Conservation (phyloP, 1,140 invertebrate genomes). For the Pseudomyrmex flavicornis region DNA sequence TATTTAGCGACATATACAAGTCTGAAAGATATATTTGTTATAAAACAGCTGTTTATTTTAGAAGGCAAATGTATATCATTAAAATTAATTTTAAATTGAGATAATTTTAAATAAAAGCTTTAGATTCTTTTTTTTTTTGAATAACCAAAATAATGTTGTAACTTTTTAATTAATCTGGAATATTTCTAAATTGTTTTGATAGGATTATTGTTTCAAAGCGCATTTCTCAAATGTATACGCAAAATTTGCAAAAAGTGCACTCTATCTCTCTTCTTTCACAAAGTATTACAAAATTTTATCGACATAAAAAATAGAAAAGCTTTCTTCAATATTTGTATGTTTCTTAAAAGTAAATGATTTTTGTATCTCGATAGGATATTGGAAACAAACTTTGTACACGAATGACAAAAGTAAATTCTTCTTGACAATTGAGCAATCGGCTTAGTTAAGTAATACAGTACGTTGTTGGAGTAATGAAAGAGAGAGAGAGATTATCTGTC, state of each 20-base stretch:
- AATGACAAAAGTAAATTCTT: conserved; percentile 15
- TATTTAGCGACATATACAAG: not conserved
- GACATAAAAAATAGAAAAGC: not conserved
- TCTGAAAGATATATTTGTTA: not conserved
- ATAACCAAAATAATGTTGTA: not conserved
- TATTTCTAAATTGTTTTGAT: conserved; percentile 13
- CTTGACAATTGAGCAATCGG: not conserved
- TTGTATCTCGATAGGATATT: conserved; percentile 39
- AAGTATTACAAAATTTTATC: conserved; percentile 20
- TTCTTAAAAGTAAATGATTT: conserved; percentile 7
- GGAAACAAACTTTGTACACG: conserved; percentile 5
- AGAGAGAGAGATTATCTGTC: not conserved
- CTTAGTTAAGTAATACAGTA: not conserved
- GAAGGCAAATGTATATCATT: too few relatives aligned
- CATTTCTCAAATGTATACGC: conserved; percentile 4
- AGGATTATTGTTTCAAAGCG: not conserved
- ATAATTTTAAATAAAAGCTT: not conserved
- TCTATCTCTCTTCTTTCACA: conserved; percentile 16
- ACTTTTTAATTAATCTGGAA: not conserved
- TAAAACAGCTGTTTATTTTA: conserved; percentile 1
- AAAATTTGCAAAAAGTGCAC: conserved; percentile 15
- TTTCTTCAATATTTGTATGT: not conserved
- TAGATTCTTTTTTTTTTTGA: not conserved
- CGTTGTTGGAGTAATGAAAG: conserved; percentile 28
- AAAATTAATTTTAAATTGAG: too few relatives aligned